These are phyloP conservation scores for Erythrocercus mccallii DNA, from an alignment of 2,113 vertebrate species.

Conservation along the genomic window DNA sequence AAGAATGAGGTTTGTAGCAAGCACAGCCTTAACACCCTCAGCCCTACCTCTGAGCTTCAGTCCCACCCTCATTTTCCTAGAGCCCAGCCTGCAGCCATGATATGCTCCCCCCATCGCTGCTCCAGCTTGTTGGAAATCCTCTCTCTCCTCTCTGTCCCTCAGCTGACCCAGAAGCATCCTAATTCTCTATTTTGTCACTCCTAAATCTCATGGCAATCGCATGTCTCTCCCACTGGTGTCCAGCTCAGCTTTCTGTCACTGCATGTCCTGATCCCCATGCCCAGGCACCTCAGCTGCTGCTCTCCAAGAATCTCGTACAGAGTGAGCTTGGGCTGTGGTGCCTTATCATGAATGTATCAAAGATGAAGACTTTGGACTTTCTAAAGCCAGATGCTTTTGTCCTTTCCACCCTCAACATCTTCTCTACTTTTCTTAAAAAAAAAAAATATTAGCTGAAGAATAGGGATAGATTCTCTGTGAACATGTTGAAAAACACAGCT, in stretches of 20 bases:
- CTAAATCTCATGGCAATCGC: fast-evolving
- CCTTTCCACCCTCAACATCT: neutral
- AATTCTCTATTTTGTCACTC: neutral
- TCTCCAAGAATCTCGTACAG: fast-evolving
- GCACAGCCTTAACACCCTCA: neutral
- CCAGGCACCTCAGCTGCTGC: neutral
- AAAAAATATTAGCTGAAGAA: neutral
- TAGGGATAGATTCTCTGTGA: neutral
- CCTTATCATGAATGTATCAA: neutral
- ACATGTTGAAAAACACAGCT: neutral
- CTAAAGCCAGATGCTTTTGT: neutral
- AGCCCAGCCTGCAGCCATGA: neutral
- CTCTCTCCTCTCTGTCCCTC: neutral
- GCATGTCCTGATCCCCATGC: neutral
- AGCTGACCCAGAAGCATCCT: neutral
- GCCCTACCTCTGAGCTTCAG: neutral
- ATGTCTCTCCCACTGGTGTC: fast-evolving
- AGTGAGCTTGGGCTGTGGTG: neutral
- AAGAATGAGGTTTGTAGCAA: neutral
- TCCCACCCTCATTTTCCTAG: neutral
- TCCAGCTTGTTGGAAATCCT: neutral
- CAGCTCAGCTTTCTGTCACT: neutral
- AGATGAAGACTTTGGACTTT: neutral
- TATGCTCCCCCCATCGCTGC: fast-evolving
- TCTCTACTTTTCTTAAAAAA: neutral